phyloP scores from a whole-genome alignment of 2,888 invertebrate species.

The Osmoderma eremita region DNA sequence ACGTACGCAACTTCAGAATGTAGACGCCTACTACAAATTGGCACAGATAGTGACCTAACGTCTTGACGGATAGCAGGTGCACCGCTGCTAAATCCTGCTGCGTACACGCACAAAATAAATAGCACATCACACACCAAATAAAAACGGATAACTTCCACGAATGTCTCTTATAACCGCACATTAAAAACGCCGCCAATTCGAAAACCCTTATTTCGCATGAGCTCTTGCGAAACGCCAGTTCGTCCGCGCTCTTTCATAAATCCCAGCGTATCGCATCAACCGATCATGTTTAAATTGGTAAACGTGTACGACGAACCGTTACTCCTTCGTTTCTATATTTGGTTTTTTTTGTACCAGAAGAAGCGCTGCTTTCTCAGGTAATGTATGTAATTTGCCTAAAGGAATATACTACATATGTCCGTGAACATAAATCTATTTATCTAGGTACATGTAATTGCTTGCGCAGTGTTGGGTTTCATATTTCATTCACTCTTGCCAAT shows the following conservation, averaged over 20 bases:
- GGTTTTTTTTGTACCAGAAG: constrained; percentile 9
- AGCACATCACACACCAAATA: constrained; percentile 6
- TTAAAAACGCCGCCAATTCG: constrained; percentile 5
- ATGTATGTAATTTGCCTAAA: not conserved
- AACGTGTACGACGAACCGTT: not conserved
- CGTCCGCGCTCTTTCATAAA: constrained; percentile 1
- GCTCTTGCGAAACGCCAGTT: not conserved
- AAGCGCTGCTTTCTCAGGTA: not conserved
- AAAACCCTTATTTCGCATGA: constrained; percentile 3
- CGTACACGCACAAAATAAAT: constrained; percentile 23
- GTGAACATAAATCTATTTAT: constrained; percentile 2
- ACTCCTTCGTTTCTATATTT: constrained; percentile 13
- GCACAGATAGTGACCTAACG: constrained; percentile 30
- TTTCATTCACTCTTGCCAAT: no score
- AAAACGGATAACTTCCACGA: not conserved
- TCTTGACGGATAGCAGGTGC: constrained; percentile 21
- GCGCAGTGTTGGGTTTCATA: no score
- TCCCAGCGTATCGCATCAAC: constrained; percentile 8
- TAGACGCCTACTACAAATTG: constrained; percentile 32
- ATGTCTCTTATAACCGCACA: not conserved
- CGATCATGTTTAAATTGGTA: constrained; percentile 8
- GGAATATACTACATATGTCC: constrained; percentile 8
- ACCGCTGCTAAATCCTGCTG: constrained; percentile 26
- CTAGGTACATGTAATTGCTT: not conserved
- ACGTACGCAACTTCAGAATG: not conserved